Conservation (phyloP, 2,113 vertebrate genomes). For the Sprattus sprattus region DNA sequence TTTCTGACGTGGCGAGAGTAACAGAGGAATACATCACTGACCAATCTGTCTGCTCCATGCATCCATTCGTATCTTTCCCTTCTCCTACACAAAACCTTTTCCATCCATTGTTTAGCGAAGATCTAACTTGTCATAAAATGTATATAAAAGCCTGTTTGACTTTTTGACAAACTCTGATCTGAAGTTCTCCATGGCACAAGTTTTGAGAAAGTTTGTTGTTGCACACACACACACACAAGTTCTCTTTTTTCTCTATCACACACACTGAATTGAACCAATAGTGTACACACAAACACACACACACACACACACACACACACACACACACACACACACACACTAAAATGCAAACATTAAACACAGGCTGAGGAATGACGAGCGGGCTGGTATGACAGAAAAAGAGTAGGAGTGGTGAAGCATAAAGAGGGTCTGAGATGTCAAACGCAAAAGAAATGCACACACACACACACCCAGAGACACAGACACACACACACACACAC, state of each 20-base stretch:
- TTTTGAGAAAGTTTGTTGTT: slow-evolving; percentile 62
- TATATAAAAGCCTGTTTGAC: slow-evolving; percentile 61
- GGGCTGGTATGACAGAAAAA: neutral
- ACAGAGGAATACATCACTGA: slow-evolving; percentile 9
- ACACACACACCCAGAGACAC: slow-evolving; percentile 22
- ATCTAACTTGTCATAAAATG: slow-evolving; percentile 61
- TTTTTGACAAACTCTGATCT: slow-evolving; percentile 62
- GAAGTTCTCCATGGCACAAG: slow-evolving; percentile 47
- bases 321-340: neutral
- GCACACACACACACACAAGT: slow-evolving; percentile 38
- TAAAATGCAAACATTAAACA: neutral
- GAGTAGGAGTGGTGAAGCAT: neutral
- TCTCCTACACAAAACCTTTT: slow-evolving; percentile 22
- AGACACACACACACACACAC: slow-evolving; percentile 26
- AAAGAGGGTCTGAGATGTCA: neutral
- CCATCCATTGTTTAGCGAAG: slow-evolving; percentile 47
- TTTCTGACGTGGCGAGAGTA: neutral
- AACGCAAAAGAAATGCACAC: neutral
- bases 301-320: neutral
- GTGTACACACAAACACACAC: slow-evolving; percentile 24
- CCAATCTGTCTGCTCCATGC: slow-evolving; percentile 38
- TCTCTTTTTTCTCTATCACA: neutral
- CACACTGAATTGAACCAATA: slow-evolving; percentile 46
- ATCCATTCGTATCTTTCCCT: slow-evolving; percentile 30
- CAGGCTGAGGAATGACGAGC: neutral